Conservation (phyloP, 2,797 vertebrate genomes). For the Sylvia borin region DNA sequence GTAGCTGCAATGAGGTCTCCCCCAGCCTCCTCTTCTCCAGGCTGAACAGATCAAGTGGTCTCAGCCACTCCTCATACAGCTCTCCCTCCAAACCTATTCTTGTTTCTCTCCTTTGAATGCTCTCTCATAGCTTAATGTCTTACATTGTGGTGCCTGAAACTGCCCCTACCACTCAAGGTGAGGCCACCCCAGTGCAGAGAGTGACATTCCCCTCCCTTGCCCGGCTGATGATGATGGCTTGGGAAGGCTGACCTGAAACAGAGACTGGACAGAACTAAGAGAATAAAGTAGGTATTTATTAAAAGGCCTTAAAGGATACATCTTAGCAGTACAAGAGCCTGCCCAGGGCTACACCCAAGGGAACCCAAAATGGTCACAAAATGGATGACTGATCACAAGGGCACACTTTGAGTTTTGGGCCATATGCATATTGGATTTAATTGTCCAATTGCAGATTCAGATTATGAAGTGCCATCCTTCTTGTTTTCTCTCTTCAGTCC, state of each 20-base stretch:
- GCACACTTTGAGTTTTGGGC: neutral
- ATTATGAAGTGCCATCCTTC: neutral
- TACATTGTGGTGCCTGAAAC: neutral
- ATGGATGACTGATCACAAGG: neutral
- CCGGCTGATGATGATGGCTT: rapidly evolving
- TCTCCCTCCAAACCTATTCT: neutral
- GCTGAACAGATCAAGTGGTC: neutral
- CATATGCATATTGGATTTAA: neutral
- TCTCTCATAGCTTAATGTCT: neutral
- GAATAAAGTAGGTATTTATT: neutral
- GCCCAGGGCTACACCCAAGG: neutral
- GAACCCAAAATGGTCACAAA: neutral
- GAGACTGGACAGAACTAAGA: neutral
- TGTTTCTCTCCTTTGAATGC: neutral
- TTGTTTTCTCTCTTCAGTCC: neutral
- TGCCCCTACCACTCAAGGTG: rapidly evolving
- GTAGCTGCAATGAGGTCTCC: neutral
- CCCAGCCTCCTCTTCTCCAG: neutral
- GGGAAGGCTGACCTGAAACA: neutral
- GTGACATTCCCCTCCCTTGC: neutral
- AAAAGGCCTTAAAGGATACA: neutral
- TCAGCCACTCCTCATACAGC: rapidly evolving
- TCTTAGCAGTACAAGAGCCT: neutral
- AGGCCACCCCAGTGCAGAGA: rapidly evolving
- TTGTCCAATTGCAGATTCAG: neutral